Percentiles rank a stretch among this genome's conserved stretches.
Conservation (phyloP, 2,888 invertebrate species). For the Ditylenchus weischeri region DNA sequence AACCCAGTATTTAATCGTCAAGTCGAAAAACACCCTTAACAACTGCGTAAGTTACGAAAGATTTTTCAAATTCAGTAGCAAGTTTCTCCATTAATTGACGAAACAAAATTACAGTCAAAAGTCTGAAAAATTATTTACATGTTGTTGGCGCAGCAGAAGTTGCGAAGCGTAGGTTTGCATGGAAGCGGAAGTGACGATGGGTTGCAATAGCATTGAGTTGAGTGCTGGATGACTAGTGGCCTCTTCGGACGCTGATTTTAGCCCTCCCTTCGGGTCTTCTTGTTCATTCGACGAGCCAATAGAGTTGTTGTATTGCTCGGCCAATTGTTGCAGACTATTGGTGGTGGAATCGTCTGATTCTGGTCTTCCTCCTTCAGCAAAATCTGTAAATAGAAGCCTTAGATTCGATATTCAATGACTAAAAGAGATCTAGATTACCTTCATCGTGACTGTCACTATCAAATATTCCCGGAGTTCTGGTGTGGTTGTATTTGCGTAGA, state of each 20-base stretch:
- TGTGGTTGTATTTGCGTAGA: constrained; percentile 83
- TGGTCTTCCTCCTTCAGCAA: constrained; percentile 24
- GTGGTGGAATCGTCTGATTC: constrained; percentile 11
- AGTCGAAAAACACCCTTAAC: too few relatives aligned
- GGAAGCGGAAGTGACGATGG: constrained; percentile 19
- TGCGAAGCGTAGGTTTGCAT: constrained; percentile 16
- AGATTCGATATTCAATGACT: not conserved
- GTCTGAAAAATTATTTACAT: too few relatives aligned
- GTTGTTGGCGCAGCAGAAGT: constrained; percentile 19
- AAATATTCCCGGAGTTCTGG: constrained; percentile 61
- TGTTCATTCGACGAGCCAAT: constrained; percentile 20
- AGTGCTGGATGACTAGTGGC: constrained; percentile 16
- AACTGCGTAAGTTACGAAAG: too few relatives aligned
- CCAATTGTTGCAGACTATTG: constrained; percentile 1
- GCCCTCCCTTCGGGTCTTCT: constrained; percentile 6
- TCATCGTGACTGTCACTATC: constrained; percentile 24
- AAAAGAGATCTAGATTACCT: constrained; percentile 14
- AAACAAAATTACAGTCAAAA: too few relatives aligned
- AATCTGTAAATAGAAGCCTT: not conserved
- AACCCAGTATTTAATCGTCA: too few relatives aligned
- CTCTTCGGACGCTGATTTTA: constrained; percentile 15
- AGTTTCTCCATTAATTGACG: too few relatives aligned
- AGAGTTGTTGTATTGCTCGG: constrained; percentile 25
- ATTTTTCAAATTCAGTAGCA: too few relatives aligned
- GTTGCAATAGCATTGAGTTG: constrained; percentile 24